Conservation (phyloP, 2,888 invertebrate species). For the Drosophila affinis region DNA sequence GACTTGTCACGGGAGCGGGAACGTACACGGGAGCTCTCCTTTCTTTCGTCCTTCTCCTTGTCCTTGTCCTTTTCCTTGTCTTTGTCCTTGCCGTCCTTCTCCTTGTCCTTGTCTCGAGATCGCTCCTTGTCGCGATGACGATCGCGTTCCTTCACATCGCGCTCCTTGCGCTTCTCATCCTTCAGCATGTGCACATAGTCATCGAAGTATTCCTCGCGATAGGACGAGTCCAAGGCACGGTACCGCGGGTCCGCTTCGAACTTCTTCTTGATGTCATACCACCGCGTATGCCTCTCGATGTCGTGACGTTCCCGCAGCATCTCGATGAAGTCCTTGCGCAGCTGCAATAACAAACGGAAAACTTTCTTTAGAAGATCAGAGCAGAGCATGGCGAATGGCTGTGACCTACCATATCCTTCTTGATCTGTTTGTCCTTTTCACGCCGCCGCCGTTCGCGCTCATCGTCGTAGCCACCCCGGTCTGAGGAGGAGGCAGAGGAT, state of each 20-base stretch:
- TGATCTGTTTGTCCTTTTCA: conserved; percentile 85
- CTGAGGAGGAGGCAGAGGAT: conserved; percentile 39
- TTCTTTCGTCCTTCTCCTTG: conserved; percentile 52
- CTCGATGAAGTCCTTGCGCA: conserved; percentile 94
- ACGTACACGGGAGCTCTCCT: conserved; percentile 82
- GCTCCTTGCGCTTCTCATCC: conserved; percentile 89
- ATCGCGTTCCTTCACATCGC: conserved; percentile 76
- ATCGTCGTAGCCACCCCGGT: conserved; percentile 61
- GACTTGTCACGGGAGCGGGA: conserved; percentile 88
- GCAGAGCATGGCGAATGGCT: fast-evolving
- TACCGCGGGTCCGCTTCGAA: conserved; percentile 95
- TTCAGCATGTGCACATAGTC: conserved; percentile 94
- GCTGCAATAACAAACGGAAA: conserved; percentile 85
- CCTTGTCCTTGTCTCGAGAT: conserved; percentile 69
- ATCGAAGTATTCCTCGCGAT: conserved; percentile 97
- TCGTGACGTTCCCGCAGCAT: conserved; percentile 94
- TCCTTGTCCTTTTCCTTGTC: conserved; percentile 57
- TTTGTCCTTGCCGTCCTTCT: conserved; percentile 55
- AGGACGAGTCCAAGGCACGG: conserved; percentile 94
- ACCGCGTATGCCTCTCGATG: conserved; percentile 95
- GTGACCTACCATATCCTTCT: conserved; percentile 81
- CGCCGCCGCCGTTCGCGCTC: conserved; percentile 74
- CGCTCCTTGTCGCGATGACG: conserved; percentile 75
- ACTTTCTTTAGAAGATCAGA: neutral
- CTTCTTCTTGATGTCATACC: conserved; percentile 97